phyloP scores from a whole-genome alignment of 2,797 vertebrate species.

The Sebastes baramenuke region DNA sequence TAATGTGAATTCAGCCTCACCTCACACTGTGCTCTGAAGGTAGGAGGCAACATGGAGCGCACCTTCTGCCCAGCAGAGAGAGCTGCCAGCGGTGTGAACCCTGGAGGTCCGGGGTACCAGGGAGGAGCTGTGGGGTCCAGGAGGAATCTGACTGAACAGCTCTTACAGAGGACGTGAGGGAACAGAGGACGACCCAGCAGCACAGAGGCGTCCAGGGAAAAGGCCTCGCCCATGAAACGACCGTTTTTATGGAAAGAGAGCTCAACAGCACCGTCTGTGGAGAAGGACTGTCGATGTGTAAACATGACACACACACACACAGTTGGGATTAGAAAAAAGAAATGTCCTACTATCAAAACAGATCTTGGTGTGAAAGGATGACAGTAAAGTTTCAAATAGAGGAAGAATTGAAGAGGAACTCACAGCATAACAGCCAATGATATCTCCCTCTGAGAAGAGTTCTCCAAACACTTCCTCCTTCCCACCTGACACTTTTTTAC shows the following conservation, averaged over 20 bases:
- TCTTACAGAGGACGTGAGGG: slow-evolving; percentile 89
- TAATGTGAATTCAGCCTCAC: slow-evolving; percentile 62
- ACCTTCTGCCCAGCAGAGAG: slow-evolving; percentile 76
- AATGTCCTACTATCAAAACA: background rate
- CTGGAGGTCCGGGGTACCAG: slow-evolving; percentile 82
- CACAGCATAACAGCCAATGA: slow-evolving; percentile 91
- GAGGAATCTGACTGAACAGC: slow-evolving; percentile 84
- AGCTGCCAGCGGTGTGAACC: slow-evolving; percentile 77
- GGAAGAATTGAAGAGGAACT: slow-evolving; percentile 56
- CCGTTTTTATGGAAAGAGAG: slow-evolving; percentile 91
- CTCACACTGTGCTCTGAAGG: slow-evolving; percentile 84
- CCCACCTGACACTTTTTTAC: slow-evolving; percentile 84
- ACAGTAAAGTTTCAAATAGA: background rate
- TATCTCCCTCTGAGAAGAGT: slow-evolving; percentile 86
- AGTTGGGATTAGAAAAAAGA: background rate
- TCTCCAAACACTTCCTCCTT: slow-evolving; percentile 87
- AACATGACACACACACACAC: slow-evolving; percentile 1
- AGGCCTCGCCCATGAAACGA: slow-evolving; percentile 83
- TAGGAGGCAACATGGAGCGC: slow-evolving; percentile 66
- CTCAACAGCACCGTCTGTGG: slow-evolving; percentile 74
- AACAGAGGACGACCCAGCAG: slow-evolving; percentile 79
- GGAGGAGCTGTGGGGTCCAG: slow-evolving; percentile 82
- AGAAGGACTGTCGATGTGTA: slow-evolving; percentile 79
- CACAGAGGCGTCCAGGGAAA: slow-evolving; percentile 71
- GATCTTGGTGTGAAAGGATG: background rate